These are phyloP conservation scores for Germaria angustata DNA, from an alignment of 2,888 invertebrate species.

Conservation along the genomic window DNA sequence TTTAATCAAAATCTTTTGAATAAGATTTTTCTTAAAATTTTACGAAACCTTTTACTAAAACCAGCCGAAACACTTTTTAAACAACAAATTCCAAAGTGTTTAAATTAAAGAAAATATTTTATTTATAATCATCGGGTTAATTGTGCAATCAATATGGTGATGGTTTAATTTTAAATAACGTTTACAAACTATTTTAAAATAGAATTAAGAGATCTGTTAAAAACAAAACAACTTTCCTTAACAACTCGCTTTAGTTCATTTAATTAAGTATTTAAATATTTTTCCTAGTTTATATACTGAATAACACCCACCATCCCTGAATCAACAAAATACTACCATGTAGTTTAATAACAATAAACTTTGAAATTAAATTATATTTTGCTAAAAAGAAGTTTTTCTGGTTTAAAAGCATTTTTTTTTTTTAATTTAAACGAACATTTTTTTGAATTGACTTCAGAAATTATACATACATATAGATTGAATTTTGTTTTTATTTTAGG, in stretches of 20 bases:
- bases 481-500: neutral
- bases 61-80: slow-evolving; percentile 4
- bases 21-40: slow-evolving; percentile 45
- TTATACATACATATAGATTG: neutral
- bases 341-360: slow-evolving; percentile 38
- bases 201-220: slow-evolving; percentile 17
- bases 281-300: neutral
- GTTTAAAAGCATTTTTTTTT: neutral
- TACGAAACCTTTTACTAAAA: neutral
- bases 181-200: slow-evolving; percentile 10
- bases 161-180: slow-evolving; percentile 72
- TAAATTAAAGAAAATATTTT: slow-evolving; percentile 1
- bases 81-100: slow-evolving; percentile 13
- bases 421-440: too few relatives aligned
- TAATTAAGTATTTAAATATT: neutral
- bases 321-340: slow-evolving; percentile 36
- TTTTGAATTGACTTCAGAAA: neutral
- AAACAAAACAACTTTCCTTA: neutral
- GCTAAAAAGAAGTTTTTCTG: neutral
- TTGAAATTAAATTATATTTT: neutral
- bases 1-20: slow-evolving; percentile 19
- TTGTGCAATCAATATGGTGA: slow-evolving; percentile 89
- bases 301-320: neutral
- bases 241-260: slow-evolving; percentile 52
- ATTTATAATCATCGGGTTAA: slow-evolving; percentile 84